These are phyloP conservation scores for Petrophora chlorosata DNA, from an alignment of 2,888 invertebrate species.

Conservation along the genomic window DNA sequence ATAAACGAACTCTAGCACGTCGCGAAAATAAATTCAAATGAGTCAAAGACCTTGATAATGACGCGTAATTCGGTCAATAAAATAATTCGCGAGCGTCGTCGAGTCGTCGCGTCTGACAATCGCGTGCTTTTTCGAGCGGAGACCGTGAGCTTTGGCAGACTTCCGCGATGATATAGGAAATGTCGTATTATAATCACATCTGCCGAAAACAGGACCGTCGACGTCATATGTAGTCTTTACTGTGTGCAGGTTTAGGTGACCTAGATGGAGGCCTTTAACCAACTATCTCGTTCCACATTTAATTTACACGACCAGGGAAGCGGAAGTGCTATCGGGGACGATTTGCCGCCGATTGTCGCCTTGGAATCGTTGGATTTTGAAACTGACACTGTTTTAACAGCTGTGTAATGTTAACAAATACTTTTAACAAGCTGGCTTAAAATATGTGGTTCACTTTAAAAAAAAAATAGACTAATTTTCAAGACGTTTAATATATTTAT, in stretches of 20 bases:
- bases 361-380: slow-evolving; percentile 19
- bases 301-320: slow-evolving; percentile 33
- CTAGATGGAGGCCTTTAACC: slow-evolving; percentile 32
- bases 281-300: slow-evolving; percentile 32
- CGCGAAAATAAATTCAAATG: slow-evolving; percentile 64
- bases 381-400: slow-evolving; percentile 22
- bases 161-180: slow-evolving; percentile 51
- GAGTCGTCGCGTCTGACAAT: slow-evolving; percentile 38
- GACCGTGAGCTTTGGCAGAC: slow-evolving; percentile 44
- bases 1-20: slow-evolving; percentile 61
- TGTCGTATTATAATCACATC: slow-evolving; percentile 24
- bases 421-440: slow-evolving; percentile 7
- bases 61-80: slow-evolving; percentile 62
- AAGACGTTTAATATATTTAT: no score
- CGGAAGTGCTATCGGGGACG: slow-evolving; percentile 38
- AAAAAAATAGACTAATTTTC: not conserved
- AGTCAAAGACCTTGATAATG: slow-evolving; percentile 79
- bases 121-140: slow-evolving; percentile 28
- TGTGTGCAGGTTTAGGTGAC: slow-evolving; percentile 19
- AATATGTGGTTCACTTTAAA: slow-evolving; percentile 11
- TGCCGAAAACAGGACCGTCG: slow-evolving; percentile 19
- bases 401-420: slow-evolving; percentile 15
- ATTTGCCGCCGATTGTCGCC: slow-evolving; percentile 27
- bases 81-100: slow-evolving; percentile 54
- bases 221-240: slow-evolving; percentile 13